Evolutionary conservation across 2,113 vertebrate genomes (phyloP).

Genomic region (Malurus elegans): DNA sequence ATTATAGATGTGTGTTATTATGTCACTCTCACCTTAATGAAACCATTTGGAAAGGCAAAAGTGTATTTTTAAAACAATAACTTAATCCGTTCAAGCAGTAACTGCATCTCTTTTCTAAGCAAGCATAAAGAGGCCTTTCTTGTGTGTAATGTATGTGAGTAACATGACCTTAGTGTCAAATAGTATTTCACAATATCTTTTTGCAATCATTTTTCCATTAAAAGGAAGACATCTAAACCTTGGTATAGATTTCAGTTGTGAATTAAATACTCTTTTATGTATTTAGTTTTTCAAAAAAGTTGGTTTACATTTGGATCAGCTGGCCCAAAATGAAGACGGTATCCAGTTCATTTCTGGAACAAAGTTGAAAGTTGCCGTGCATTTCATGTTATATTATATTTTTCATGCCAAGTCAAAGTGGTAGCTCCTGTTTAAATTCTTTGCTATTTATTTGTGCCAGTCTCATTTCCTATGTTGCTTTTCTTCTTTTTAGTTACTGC

Average conservation of each 20-base stretch:
- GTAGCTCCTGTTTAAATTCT: background rate
- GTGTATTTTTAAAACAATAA: constrained; percentile 46
- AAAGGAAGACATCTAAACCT: background rate
- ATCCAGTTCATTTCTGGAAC: constrained; percentile 17
- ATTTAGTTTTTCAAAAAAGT: background rate
- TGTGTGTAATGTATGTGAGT: background rate
- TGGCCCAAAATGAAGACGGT: background rate
- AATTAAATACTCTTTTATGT: constrained; percentile 9
- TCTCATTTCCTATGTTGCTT: background rate
- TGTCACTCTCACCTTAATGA: constrained; percentile 31
- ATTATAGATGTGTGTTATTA: constrained; percentile 30
- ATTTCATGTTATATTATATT: background rate
- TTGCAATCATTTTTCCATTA: background rate
- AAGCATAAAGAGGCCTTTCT: background rate
- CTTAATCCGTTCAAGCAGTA: constrained; percentile 63
- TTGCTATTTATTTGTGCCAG: background rate
- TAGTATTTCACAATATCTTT: background rate
- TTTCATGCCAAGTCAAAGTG: background rate
- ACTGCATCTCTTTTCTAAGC: constrained; percentile 35
- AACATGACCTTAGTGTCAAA: constrained; percentile 28
- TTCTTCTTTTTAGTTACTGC: background rate
- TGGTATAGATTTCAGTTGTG: background rate
- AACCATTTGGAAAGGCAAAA: constrained; percentile 46
- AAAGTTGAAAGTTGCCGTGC: background rate
- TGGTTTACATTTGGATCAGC: background rate